Conservation (phyloP, 2,113 vertebrate species). For the Salvelinus namaycush region DNA sequence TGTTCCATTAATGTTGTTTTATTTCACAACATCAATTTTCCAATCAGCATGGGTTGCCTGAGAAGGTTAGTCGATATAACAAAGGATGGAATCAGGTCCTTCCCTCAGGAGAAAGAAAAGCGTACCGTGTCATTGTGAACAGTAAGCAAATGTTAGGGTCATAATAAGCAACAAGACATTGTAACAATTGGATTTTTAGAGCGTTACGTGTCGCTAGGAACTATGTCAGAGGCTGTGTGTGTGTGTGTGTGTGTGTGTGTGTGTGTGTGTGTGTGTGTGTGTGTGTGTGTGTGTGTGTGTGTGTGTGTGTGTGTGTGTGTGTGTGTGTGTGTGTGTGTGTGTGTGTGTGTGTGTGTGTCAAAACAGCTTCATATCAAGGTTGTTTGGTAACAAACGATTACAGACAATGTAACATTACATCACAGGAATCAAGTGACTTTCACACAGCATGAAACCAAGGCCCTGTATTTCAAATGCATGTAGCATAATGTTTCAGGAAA, state of each 20-base stretch:
- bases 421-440: not conserved
- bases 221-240: conserved; percentile 4
- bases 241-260: too few species aligned
- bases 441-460: too few species aligned
- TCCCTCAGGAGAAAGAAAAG: conserved; percentile 13
- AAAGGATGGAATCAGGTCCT: conserved; percentile 8
- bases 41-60: conserved; percentile 57
- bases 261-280: too few species aligned
- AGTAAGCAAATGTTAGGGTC: conserved; percentile 31
- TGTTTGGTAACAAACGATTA: not conserved
- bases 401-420: not conserved
- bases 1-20: conserved; percentile 52
- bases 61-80: conserved; percentile 49
- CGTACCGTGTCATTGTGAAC: conserved; percentile 2
- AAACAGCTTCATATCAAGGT: not conserved
- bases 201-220: not conserved
- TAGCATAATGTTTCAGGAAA: not conserved
- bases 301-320: too few species aligned
- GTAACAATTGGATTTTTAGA: not conserved
- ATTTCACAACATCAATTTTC: conserved; percentile 59
- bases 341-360: too few species aligned
- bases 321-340: too few species aligned
- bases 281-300: too few species aligned
- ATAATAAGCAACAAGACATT: too few species aligned
- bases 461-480: not conserved